Conservation (phyloP, 2,888 invertebrate species). For the Cheilosia vulpina region DNA sequence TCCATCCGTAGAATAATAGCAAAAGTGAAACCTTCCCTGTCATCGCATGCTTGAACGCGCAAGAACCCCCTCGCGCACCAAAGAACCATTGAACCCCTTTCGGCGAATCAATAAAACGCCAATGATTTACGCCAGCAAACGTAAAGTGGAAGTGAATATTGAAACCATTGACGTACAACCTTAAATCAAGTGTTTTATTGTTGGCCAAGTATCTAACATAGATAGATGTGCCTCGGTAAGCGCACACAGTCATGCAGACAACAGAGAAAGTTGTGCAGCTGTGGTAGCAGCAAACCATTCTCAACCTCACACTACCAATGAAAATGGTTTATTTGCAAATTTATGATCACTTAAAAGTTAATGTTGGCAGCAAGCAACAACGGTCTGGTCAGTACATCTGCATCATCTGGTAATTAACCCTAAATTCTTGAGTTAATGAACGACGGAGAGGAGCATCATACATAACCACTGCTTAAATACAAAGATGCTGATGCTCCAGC, state of each 20-base stretch:
- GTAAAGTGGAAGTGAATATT: constrained; percentile 65
- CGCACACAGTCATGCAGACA: not conserved
- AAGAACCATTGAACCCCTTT: constrained; percentile 23
- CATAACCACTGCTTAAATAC: constrained; percentile 29
- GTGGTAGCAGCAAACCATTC: constrained; percentile 32
- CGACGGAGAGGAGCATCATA: constrained; percentile 33
- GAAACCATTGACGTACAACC: constrained; percentile 63
- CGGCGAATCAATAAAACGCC: constrained; percentile 53
- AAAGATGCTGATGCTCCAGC: constrained; percentile 17
- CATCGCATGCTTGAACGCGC: constrained; percentile 53
- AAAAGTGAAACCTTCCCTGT: constrained; percentile 69
- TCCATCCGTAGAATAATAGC: constrained; percentile 41
- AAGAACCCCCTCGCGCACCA: not conserved
- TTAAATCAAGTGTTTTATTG: constrained; percentile 70
- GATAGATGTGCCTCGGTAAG: constrained; percentile 55
- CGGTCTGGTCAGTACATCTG: constrained; percentile 30
- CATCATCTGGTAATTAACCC: constrained; percentile 71
- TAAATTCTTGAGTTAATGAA: constrained; percentile 72
- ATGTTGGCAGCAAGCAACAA: constrained; percentile 25
- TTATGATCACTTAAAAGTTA: constrained; percentile 65
- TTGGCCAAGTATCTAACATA: constrained; percentile 34
- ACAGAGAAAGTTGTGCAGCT: constrained; percentile 66
- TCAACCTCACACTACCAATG: constrained; percentile 48
- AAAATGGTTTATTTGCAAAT: constrained; percentile 72
- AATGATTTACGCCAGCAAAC: constrained; percentile 60